Evolutionary conservation across 2,888 invertebrate species (phyloP).

Genomic region (Podabrus alpinus): DNA sequence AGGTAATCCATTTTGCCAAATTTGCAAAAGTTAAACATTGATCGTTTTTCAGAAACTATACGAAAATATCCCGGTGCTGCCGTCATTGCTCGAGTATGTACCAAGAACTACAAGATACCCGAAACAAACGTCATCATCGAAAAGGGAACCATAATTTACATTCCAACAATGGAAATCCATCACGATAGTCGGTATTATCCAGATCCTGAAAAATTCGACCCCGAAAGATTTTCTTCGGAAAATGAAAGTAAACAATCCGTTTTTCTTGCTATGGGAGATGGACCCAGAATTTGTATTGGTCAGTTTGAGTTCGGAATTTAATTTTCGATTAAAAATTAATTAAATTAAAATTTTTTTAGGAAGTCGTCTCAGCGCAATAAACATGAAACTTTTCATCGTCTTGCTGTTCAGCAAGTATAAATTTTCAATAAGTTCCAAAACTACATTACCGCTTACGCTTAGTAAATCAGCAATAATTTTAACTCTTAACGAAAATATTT

Average conservation of each 20-base stretch:
- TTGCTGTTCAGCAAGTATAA: background rate
- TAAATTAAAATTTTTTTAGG: background rate
- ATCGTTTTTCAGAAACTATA: background rate
- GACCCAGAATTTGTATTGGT: conserved; percentile 63
- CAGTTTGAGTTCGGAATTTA: background rate
- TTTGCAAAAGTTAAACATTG: background rate
- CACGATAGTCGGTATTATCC: conserved; percentile 49
- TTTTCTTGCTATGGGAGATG: conserved; percentile 64
- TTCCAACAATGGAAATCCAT: conserved; percentile 41
- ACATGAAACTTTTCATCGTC: background rate
- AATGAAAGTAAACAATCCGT: conserved; percentile 58
- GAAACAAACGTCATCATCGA: conserved; percentile 37
- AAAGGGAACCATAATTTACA: conserved; percentile 35
- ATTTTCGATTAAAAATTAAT: background rate
- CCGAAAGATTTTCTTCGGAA: conserved; percentile 61
- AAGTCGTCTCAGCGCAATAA: background rate
- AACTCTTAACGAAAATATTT: background rate
- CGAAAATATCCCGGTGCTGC: conserved; percentile 44
- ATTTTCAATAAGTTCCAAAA: background rate
- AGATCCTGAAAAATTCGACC: conserved; percentile 65
- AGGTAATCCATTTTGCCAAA: conserved; percentile 34
- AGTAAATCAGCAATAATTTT: background rate
- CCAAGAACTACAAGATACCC: conserved; percentile 40
- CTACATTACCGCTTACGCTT: background rate
- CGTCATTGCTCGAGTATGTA: conserved; percentile 37